A percentile compares a stretch with the other conserved stretches of the same genome.
Conservation (phyloP, 2,113 vertebrate genomes). For the Anguilla japonica region DNA sequence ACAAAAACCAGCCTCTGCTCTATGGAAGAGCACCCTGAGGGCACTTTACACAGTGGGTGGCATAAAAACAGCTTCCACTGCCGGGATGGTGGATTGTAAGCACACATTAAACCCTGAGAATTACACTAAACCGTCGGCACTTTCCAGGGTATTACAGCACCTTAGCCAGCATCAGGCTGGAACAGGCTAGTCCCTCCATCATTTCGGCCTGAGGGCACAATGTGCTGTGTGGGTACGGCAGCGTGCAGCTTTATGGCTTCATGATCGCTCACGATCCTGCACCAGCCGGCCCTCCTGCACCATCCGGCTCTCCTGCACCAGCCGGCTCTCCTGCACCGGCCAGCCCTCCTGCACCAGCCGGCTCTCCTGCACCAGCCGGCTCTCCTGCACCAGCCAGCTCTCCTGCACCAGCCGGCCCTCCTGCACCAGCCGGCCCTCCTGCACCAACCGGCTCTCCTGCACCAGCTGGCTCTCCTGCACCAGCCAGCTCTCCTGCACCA, state of each 20-base stretch:
- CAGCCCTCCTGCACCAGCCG: neutral
- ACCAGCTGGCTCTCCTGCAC: no score
- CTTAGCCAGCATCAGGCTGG: neutral
- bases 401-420: no score
- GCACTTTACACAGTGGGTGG: neutral
- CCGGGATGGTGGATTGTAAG: neutral
- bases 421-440: no score
- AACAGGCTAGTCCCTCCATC: neutral
- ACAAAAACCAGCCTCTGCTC: neutral
- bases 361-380: neutral
- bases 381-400: no score
- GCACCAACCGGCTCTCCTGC: no score
- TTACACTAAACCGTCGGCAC: neutral
- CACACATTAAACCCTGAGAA: neutral
- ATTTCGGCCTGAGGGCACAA: neutral
- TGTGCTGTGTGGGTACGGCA: no score
- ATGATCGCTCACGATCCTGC: neutral
- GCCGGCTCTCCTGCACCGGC: neutral
- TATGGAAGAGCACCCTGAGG: neutral
- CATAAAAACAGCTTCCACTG: neutral
- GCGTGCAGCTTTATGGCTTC: neutral
- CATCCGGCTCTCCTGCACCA: neutral
- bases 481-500: no score
- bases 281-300: neutral
- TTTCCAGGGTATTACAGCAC: neutral